Percentiles rank a stretch among this genome's conserved stretches.
phyloP scores from a whole-genome alignment of 1,140 invertebrate species.

The Drosophila murphyi region DNA sequence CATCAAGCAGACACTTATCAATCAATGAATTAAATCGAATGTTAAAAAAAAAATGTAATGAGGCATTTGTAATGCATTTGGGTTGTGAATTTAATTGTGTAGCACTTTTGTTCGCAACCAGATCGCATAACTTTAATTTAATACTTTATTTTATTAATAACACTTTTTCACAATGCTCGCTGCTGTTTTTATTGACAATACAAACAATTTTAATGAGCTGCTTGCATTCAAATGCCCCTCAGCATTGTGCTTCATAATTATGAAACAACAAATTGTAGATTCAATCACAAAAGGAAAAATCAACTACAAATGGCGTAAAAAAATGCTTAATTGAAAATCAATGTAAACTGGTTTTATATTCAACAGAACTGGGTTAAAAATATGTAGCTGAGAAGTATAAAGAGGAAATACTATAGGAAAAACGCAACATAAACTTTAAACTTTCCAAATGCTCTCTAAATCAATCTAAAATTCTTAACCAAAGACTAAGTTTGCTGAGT shows the following conservation, averaged over 20 bases:
- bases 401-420: neutral
- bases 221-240: conserved; percentile 27
- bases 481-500: too few species aligned
- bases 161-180: neutral
- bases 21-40: too few species aligned
- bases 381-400: neutral
- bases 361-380: neutral
- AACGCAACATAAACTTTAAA: too few species aligned
- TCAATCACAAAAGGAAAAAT: conserved; percentile 28
- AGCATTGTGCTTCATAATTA: conserved; percentile 44
- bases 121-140: neutral
- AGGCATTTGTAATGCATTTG: neutral
- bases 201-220: conserved; percentile 45
- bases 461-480: too few species aligned
- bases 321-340: conserved; percentile 24
- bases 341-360: neutral
- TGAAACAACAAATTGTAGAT: conserved; percentile 46
- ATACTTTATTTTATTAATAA: neutral
- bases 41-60: too few species aligned
- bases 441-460: too few species aligned
- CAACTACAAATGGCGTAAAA: conserved; percentile 4
- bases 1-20: too few species aligned
- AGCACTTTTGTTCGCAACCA: neutral
- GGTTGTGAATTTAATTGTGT: neutral
- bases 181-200: conserved; percentile 20